A percentile compares a stretch with the other conserved stretches of the same genome.
These are phyloP conservation scores for Drosophila leontia DNA, from an alignment of 1,140 invertebrate species.

Conservation along the genomic window DNA sequence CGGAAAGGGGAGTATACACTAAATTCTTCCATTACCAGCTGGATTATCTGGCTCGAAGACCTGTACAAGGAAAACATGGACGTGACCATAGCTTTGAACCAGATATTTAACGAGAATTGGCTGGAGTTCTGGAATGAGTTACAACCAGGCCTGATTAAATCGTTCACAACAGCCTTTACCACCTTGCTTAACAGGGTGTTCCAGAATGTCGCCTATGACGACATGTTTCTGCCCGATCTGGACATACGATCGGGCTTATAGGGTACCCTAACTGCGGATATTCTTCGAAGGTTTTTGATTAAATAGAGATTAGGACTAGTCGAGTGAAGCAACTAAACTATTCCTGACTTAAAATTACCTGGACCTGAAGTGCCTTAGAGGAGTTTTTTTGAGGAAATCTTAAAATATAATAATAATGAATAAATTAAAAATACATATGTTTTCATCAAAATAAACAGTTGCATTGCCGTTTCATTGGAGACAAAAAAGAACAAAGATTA, in stretches of 20 bases:
- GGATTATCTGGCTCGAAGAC: conserved; percentile 44
- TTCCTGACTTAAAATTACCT: not conserved
- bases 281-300: not conserved
- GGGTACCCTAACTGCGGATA: not conserved
- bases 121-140: conserved; percentile 58
- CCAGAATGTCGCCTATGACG: conserved; percentile 59
- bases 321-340: not conserved
- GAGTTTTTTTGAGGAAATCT: no score
- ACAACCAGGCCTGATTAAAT: conserved; percentile 26
- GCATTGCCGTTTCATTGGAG: conserved; percentile 15
- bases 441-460: not conserved
- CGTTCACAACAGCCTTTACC: conserved; percentile 14
- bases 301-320: not conserved
- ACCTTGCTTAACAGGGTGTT: conserved; percentile 45
- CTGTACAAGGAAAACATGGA: conserved; percentile 63
- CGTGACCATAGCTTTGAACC: conserved; percentile 44
- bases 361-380: no score
- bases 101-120: conserved; percentile 54
- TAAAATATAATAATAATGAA: no score
- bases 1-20: not conserved
- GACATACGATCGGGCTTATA: conserved; percentile 4
- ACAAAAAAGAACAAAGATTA: conserved; percentile 31
- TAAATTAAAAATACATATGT: no score
- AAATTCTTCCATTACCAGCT: conserved; percentile 30
- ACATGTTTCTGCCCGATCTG: conserved; percentile 56